These are phyloP conservation scores for Knipowitschia caucasica DNA, from an alignment of 2,797 vertebrate genomes.

Conservation along the genomic window DNA sequence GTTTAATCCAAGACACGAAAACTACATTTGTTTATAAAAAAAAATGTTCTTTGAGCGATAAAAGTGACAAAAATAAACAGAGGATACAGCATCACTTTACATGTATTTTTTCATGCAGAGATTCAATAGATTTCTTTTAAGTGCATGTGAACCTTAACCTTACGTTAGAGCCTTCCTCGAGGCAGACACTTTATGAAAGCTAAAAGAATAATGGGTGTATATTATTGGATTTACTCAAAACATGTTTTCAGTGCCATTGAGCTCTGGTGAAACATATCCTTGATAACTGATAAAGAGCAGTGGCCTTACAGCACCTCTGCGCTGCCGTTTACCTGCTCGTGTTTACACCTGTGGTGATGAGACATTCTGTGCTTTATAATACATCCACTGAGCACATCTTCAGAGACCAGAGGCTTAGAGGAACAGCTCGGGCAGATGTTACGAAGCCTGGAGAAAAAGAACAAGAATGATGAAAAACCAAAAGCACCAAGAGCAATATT, in stretches of 20 bases:
- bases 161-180: no score
- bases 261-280: conserved; percentile 30
- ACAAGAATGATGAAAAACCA: conserved; percentile 15
- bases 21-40: no score
- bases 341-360: conserved; percentile 16
- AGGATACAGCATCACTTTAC: no score
- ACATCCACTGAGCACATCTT: conserved; percentile 1
- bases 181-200: no score
- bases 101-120: no score
- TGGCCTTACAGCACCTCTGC: conserved; percentile 24
- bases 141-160: no score
- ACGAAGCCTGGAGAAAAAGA: conserved; percentile 1
- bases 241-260: conserved; percentile 11
- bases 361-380: neutral
- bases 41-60: no score
- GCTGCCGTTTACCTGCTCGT: conserved; percentile 8
- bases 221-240: no score
- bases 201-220: no score
- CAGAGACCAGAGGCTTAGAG: conserved; percentile 5
- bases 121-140: no score
- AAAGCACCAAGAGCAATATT: conserved; percentile 15
- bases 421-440: conserved; percentile 11
- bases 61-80: no score
- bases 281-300: conserved; percentile 11
- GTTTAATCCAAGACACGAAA: no score